phyloP scores from a whole-genome alignment of 2,888 invertebrate genomes.

The Argyresthia goedartella region DNA sequence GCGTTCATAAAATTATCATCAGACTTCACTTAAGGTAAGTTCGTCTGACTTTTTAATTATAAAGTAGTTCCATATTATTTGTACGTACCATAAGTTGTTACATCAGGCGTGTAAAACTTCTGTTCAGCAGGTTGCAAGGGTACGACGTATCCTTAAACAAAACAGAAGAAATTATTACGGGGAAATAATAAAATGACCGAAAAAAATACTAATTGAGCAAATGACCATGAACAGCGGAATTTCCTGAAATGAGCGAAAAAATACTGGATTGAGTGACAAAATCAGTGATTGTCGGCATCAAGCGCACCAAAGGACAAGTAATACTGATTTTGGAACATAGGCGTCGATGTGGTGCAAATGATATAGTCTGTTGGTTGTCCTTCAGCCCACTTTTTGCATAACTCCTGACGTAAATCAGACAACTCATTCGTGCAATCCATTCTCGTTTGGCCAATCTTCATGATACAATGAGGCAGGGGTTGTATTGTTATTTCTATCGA shows the following conservation, averaged over 20 bases:
- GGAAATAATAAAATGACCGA: not conserved
- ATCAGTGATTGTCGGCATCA: no score
- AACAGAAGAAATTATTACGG: no score
- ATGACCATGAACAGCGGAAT: no score
- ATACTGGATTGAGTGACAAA: no score
- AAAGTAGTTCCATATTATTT: no score
- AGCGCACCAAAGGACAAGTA: slow-evolving; percentile 45
- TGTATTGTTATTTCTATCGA: slow-evolving; percentile 44
- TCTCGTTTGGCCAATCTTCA: slow-evolving; percentile 47
- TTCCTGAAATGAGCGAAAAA: not conserved
- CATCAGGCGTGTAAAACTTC: slow-evolving; percentile 59
- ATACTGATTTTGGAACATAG: slow-evolving; percentile 48
- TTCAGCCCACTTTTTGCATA: slow-evolving; percentile 47
- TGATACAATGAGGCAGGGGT: slow-evolving; percentile 51
- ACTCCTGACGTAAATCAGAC: slow-evolving; percentile 36
- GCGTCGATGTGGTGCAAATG: slow-evolving; percentile 50
- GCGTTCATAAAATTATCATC: no score
- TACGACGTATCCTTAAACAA: slow-evolving; percentile 45
- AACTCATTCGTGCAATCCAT: slow-evolving; percentile 53
- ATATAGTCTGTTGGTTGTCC: slow-evolving; percentile 53
- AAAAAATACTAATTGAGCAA: no score
- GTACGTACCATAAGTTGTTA: slow-evolving; percentile 58
- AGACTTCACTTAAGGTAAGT: no score
- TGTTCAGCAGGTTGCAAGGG: slow-evolving; percentile 62
- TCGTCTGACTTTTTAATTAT: no score